phyloP scores from a whole-genome alignment of 2,113 vertebrate species.

The Sitta europaea region DNA sequence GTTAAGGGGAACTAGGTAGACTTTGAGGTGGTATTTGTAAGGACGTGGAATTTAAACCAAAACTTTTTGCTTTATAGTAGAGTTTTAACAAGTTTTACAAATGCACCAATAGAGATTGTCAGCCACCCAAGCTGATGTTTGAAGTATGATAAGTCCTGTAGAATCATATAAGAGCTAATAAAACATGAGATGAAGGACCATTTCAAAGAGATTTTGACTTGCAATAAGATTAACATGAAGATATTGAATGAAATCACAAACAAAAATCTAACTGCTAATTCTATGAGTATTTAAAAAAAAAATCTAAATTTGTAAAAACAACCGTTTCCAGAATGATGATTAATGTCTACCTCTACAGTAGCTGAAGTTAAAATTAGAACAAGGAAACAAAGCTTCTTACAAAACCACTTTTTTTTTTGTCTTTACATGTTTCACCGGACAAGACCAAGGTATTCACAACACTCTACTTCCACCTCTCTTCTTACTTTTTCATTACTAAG shows the following conservation, averaged over 20 bases:
- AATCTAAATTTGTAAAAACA: neutral
- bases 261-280: neutral
- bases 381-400: slow-evolving; percentile 28
- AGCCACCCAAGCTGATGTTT: neutral
- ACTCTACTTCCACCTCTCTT: neutral
- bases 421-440: neutral
- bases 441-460: neutral
- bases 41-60: neutral
- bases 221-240: neutral
- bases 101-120: neutral
- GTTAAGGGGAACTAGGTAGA: neutral
- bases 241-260: neutral
- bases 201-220: neutral
- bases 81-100: neutral
- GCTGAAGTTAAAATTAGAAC: slow-evolving; percentile 35
- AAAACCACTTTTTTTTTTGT: neutral
- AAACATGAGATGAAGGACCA: neutral
- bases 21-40: neutral
- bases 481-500: neutral
- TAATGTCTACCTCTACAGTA: neutral
- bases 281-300: neutral
- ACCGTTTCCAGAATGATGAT: slow-evolving; percentile 2
- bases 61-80: neutral
- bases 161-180: neutral
- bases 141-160: neutral